phyloP scores from a whole-genome alignment of 2,113 vertebrate species.

The Manacus vitellinus region DNA sequence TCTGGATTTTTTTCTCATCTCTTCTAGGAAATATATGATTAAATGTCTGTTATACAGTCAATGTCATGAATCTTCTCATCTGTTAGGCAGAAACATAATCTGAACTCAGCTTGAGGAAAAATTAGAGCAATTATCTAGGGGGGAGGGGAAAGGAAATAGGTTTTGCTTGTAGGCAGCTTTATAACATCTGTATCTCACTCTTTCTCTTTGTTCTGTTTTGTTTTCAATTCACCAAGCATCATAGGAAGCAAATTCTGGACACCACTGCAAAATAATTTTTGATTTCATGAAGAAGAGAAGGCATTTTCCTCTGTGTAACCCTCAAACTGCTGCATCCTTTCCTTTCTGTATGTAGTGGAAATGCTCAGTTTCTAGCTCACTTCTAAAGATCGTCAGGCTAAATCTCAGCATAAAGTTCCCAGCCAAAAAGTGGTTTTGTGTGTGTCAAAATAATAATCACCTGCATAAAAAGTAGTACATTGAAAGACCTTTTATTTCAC shows the following conservation, averaged over 20 bases:
- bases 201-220: constrained; percentile 37
- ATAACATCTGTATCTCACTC: constrained; percentile 42
- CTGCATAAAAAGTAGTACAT: neutral
- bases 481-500: neutral
- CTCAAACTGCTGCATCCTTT: neutral
- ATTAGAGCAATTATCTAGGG: constrained; percentile 52
- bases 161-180: constrained; percentile 62
- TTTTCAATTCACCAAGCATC: constrained; percentile 21
- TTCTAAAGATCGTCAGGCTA: neutral
- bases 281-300: neutral
- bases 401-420: neutral
- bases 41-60: constrained; percentile 20
- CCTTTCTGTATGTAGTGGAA: neutral
- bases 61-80: constrained; percentile 21
- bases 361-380: neutral
- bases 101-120: constrained; percentile 60
- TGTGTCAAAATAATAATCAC: neutral
- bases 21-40: constrained; percentile 11
- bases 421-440: neutral
- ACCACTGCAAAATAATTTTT: neutral
- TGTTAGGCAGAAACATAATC: constrained; percentile 51
- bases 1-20: neutral
- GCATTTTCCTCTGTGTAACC: neutral
- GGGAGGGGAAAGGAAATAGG: constrained; percentile 37
- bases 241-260: constrained; percentile 39